Evolutionary conservation across 2,113 vertebrate species (phyloP).

Genomic region (Gnathonemus longibarbis): DNA sequence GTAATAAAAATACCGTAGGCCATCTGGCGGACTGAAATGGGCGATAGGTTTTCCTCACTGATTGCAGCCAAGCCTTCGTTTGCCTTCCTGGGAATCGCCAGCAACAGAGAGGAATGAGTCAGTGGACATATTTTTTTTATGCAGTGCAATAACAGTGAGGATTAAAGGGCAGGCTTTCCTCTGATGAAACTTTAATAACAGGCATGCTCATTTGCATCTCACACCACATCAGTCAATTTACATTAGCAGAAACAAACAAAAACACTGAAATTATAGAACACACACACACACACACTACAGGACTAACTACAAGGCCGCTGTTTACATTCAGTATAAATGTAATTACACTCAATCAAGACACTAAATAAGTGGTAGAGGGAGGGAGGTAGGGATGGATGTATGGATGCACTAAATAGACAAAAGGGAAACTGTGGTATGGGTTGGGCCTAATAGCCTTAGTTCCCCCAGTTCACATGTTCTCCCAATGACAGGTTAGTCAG

Average conservation of each 20-base stretch:
- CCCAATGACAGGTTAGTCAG: neutral
- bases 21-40: conserved; percentile 67
- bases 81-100: conserved; percentile 49
- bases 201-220: neutral
- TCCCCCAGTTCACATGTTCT: neutral
- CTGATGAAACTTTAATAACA: neutral
- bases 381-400: neutral
- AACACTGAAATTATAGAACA: neutral
- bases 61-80: conserved; percentile 63
- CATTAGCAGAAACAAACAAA: neutral
- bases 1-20: conserved; percentile 53
- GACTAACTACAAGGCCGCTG: neutral
- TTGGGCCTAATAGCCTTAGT: neutral
- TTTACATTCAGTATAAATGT: neutral
- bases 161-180: neutral
- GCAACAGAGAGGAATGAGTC: neutral
- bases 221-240: neutral
- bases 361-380: neutral
- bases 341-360: neutral
- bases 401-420: neutral
- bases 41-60: conserved; percentile 59
- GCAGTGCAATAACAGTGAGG: neutral
- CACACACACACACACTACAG: neutral
- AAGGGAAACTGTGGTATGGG: neutral
- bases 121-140: neutral